Evolutionary conservation across 2,888 invertebrate species (phyloP).

Genomic region (Cremastobaeus sp.): DNA sequence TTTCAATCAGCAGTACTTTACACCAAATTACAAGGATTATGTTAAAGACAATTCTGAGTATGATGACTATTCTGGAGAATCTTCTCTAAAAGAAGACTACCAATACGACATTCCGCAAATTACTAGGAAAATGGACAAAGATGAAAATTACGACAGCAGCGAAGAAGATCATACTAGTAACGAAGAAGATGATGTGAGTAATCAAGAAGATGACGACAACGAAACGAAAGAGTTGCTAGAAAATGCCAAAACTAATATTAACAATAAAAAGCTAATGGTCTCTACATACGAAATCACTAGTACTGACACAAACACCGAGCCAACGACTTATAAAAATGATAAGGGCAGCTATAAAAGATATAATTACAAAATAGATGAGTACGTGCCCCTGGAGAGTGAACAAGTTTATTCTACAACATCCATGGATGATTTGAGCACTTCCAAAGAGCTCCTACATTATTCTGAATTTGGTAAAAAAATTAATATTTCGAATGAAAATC

Average conservation of each 20-base stretch:
- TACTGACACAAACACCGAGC: conserved; percentile 4
- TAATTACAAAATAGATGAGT: conserved; percentile 9
- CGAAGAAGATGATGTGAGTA: background rate
- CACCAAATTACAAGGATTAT: conserved; percentile 10
- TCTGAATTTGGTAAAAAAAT: conserved; percentile 16
- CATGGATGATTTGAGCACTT: background rate
- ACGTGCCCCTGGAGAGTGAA: background rate
- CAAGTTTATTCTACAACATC: background rate
- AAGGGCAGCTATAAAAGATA: background rate
- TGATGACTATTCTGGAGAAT: conserved; percentile 9
- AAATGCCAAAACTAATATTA: conserved; percentile 36
- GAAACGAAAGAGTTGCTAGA: conserved; percentile 11
- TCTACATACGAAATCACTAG: conserved; percentile 27
- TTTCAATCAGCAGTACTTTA: conserved; percentile 4
- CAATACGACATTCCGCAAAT: conserved; percentile 11
- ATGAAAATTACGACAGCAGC: no score
- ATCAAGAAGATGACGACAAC: conserved; percentile 9
- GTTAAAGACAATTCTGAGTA: conserved; percentile 14
- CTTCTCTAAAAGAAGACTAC: conserved; percentile 5
- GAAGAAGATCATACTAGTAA: no score
- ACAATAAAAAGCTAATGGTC: conserved; percentile 23
- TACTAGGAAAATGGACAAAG: conserved; percentile 37
- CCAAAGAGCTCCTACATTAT: background rate
- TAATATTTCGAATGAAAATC: background rate
- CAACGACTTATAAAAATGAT: background rate